A percentile compares a stretch with the other conserved stretches of the same genome.
Conservation (phyloP, 1,140 invertebrate genomes). For the Protaetia brevitarsis region DNA sequence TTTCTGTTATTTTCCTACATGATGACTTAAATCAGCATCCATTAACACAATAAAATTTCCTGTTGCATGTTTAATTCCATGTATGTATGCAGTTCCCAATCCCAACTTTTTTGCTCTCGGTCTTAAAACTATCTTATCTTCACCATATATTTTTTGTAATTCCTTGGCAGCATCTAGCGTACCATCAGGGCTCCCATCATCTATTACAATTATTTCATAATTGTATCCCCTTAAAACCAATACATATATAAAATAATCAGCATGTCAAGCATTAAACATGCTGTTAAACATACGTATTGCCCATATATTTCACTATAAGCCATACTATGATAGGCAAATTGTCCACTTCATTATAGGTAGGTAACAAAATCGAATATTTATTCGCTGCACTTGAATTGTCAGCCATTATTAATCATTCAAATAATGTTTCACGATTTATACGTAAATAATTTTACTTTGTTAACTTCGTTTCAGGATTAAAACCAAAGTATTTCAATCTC, state of each 20-base stretch:
- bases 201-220: conserved; percentile 97
- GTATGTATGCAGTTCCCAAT: conserved; percentile 95
- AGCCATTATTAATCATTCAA: neutral
- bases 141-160: conserved; percentile 89
- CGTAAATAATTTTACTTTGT: neutral
- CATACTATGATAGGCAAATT: conserved; percentile 97
- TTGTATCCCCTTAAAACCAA: conserved; percentile 65
- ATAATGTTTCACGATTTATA: neutral
- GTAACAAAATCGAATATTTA: conserved; percentile 95
- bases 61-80: conserved; percentile 96
- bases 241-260: conserved; percentile 20
- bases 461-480: no score
- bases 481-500: no score
- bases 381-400: conserved; percentile 41
- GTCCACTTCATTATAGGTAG: conserved; percentile 97
- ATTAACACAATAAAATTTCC: conserved; percentile 98
- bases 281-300: conserved; percentile 66
- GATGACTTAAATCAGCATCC: conserved; percentile 99
- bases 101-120: conserved; percentile 94
- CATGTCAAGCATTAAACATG: conserved; percentile 1
- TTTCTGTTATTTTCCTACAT: no score
- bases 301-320: conserved; percentile 92
- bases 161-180: conserved; percentile 91
- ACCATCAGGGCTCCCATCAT: conserved; percentile 98
- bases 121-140: conserved; percentile 83